Base-by-base conservation (phyloP, 2,888 invertebrate species). In the Tinea semifulvella region DNA sequence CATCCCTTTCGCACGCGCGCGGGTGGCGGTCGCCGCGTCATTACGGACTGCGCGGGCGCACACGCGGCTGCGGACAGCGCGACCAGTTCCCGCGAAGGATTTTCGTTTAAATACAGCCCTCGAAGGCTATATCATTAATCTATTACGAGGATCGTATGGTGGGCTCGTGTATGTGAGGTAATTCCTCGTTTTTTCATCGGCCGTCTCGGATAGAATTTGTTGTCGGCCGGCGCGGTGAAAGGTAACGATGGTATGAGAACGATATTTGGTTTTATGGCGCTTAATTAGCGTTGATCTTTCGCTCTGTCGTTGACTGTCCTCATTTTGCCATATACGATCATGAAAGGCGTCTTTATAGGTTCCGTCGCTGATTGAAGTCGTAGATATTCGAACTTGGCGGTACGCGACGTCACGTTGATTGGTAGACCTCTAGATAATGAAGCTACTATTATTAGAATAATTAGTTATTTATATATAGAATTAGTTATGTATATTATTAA, bases 61-160 rank as follows among this genome's bases (percentile, higher is more conserved):
- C 55, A 18, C 27, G 43, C 43, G 25, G 58, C 61, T 56, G 52
- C 57, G 58, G 16, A 36, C 61, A 53, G 55, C 56, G 49, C 53
- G 46, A 44, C 51, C 50, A 56, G 44, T 51, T 48, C 25, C 25
- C 38, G 18, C 54, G 56, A 45, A 49, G 39, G 56, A 56, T 58
- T 58, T 56, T 62, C 64, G 61, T 68, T 71, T 67, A 68, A 68
- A 69, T 60, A 65, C 71, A 68, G 66, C 65, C 62, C 64, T 66
- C 59, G 60, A 65, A 65, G 64, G 65, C 73, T 64, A 65, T 75
- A 76, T 76, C 77, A 77, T 79, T 79, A 76, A 79, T 77, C 76
- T 79, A 79, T 79, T 77, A 76, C 68, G 35, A 38, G 38, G 43
- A 35, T 46, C 43, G 42, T 38, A 25, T 20, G 64, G 61, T 64